Evolutionary conservation across 2,113 vertebrate species (phyloP).

Genomic region (Amblyornis subalaris): DNA sequence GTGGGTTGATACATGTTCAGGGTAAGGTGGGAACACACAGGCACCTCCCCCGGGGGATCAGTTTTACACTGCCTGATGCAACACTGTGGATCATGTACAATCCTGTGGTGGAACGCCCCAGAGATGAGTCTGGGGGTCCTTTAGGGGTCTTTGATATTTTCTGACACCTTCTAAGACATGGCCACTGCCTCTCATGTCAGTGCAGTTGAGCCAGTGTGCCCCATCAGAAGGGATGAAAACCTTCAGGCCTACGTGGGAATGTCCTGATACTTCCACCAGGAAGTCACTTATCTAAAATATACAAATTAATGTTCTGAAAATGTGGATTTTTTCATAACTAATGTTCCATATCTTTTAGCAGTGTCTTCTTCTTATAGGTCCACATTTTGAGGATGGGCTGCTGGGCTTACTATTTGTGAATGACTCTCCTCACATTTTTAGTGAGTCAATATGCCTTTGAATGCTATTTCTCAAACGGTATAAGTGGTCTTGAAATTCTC

Average conservation of each 20-base stretch:
- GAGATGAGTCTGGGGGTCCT: background rate
- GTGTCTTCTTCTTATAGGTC: background rate
- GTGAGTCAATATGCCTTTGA: background rate
- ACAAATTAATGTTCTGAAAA: background rate
- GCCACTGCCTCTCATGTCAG: no score
- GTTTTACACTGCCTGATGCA: no score
- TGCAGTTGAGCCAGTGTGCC: background rate
- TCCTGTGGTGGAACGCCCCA: background rate
- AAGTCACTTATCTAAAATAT: background rate
- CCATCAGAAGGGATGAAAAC: background rate
- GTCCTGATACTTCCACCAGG: background rate
- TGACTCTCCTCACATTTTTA: background rate
- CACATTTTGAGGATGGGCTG: background rate
- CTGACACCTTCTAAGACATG: background rate
- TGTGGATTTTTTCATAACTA: rapidly evolving
- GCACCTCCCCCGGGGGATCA: no score
- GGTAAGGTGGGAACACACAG: no score
- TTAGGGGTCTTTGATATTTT: background rate
- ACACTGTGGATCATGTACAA: background rate
- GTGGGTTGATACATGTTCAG: no score
- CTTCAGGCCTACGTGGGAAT: background rate
- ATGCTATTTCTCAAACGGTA: rapidly evolving
- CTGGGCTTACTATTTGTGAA: background rate
- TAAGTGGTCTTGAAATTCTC: background rate
- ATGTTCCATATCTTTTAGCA: background rate